Evolutionary conservation across 2,113 vertebrate species (phyloP).

Genomic region (Atherinomorus stipes): DNA sequence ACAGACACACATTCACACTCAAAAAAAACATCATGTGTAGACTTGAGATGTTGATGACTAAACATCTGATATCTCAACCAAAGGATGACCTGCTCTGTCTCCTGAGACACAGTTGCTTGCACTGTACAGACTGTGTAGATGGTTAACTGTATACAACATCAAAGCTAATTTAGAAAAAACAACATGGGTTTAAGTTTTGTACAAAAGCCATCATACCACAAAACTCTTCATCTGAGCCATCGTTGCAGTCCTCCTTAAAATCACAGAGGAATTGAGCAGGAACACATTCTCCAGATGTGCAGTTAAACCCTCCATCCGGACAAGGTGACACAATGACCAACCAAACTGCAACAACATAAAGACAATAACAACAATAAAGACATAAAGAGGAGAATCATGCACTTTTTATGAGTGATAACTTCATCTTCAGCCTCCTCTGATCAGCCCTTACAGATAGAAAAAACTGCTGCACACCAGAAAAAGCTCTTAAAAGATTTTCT

Average conservation of each 20-base stretch:
- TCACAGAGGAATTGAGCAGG: slow-evolving; percentile 43
- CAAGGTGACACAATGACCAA: slow-evolving; percentile 27
- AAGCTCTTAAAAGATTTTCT: too few species aligned
- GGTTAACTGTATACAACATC: background rate
- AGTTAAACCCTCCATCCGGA: slow-evolving; percentile 52
- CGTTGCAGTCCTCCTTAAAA: slow-evolving; percentile 59
- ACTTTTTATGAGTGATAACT: background rate
- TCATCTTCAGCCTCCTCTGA: background rate
- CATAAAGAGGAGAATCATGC: background rate
- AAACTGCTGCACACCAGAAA: too few species aligned
- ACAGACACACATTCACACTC: too few species aligned
- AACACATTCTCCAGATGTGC: slow-evolving; percentile 56
- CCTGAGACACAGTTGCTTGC: background rate
- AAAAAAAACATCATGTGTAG: background rate
- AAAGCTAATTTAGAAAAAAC: background rate
- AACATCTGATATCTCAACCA: background rate
- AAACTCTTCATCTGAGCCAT: slow-evolving; percentile 63
- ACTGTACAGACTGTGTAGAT: too few species aligned
- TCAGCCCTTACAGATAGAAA: background rate
- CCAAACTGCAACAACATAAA: slow-evolving; percentile 42
- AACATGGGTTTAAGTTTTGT: background rate
- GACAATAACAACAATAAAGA: background rate
- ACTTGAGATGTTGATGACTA: background rate
- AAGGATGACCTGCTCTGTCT: background rate
- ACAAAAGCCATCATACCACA: slow-evolving; percentile 62